These are phyloP conservation scores for Clitarchus hookeri DNA, from an alignment of 2,888 invertebrate genomes.

Conservation along the genomic window DNA sequence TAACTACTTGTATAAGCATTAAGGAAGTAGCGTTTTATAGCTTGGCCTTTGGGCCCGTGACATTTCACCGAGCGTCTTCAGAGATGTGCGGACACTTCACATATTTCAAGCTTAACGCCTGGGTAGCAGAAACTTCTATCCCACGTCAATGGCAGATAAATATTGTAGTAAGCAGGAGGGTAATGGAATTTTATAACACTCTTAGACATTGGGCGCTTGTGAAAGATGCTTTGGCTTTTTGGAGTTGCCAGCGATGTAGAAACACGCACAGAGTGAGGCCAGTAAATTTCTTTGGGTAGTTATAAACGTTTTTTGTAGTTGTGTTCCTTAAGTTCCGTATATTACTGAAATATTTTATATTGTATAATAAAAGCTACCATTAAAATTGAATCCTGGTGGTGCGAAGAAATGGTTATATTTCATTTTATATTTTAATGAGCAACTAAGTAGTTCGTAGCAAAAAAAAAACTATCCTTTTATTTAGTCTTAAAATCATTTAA, in stretches of 20 bases:
- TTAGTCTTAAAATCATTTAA: too few species aligned
- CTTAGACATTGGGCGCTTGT: background rate
- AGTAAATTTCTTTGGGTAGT: background rate
- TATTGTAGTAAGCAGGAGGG: background rate
- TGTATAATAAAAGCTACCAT: too few species aligned
- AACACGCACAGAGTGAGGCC: background rate
- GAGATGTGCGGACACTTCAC: background rate
- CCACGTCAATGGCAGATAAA: background rate
- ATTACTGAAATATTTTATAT: too few species aligned
- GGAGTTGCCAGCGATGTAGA: background rate
- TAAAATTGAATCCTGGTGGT: too few species aligned
- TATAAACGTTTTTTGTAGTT: background rate
- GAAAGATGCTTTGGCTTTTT: background rate
- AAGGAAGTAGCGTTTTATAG: constrained; percentile 1
- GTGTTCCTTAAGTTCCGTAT: background rate
- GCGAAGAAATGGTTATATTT: too few species aligned
- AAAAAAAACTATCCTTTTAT: too few species aligned
- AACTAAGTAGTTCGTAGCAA: too few species aligned
- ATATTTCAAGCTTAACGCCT: background rate
- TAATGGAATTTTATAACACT: background rate
- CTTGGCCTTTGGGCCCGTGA: background rate
- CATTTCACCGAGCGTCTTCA: constrained; percentile 3
- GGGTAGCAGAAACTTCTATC: background rate
- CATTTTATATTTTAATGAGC: too few species aligned
- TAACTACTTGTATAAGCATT: background rate